Conservation (phyloP, 2,888 invertebrate species). For the Strigamia transsilvanica region DNA sequence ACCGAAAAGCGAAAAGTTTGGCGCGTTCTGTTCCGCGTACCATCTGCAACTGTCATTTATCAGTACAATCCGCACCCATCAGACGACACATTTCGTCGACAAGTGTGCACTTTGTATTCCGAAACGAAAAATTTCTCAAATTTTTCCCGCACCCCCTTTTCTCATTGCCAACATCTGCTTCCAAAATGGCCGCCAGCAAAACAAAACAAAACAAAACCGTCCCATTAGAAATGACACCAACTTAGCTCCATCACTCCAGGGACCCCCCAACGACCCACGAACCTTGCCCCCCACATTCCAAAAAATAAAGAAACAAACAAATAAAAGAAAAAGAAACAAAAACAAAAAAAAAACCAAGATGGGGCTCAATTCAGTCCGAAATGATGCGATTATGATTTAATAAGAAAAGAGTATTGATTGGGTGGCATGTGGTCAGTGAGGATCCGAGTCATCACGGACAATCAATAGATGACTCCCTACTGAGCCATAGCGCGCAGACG, state of each 20-base stretch:
- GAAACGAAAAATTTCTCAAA: not conserved
- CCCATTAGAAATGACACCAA: not conserved
- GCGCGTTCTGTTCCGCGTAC: not conserved
- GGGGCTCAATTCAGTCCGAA: slow-evolving; percentile 7
- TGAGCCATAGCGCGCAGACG: slow-evolving; percentile 27
- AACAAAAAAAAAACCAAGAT: not conserved
- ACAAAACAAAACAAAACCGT: not conserved
- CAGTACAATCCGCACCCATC: slow-evolving; percentile 18
- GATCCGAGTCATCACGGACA: slow-evolving; percentile 42
- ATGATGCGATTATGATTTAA: slow-evolving; percentile 51
- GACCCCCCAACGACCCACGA: no score
- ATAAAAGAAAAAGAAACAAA: not conserved
- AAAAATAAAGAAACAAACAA: not conserved
- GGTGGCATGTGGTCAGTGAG: slow-evolving; percentile 41
- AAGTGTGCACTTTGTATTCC: slow-evolving; percentile 33
- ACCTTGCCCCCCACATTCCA: no score
- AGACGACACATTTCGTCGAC: slow-evolving; percentile 33
- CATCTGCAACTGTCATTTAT: slow-evolving; percentile 29
- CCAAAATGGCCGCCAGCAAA: not conserved
- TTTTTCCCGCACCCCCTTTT: not conserved
- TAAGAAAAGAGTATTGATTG: slow-evolving; percentile 39
- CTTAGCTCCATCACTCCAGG: not conserved
- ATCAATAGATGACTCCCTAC: slow-evolving; percentile 48
- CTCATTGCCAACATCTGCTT: not conserved
- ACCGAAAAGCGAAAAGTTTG: slow-evolving; percentile 7